phyloP scores from a whole-genome alignment of 2,797 vertebrate genomes.

The Cryptoprocta ferox region DNA sequence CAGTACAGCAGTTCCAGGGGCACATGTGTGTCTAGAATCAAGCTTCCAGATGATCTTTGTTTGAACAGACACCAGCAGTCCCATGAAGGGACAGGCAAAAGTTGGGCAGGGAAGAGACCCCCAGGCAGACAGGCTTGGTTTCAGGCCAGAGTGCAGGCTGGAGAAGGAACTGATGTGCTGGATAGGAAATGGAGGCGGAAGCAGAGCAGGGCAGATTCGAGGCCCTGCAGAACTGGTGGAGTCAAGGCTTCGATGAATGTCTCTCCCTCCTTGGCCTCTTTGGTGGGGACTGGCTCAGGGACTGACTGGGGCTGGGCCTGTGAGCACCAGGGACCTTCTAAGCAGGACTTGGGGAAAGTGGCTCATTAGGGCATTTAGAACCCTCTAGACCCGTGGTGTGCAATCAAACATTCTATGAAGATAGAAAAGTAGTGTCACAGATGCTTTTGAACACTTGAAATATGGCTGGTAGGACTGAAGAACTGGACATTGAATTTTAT shows the following conservation, averaged over 20 bases:
- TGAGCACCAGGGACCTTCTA: not conserved
- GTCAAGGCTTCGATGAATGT: not conserved
- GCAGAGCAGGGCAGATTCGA: not conserved
- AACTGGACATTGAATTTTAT: conserved; percentile 7
- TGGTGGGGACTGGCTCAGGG: not conserved
- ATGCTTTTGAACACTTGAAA: not conserved
- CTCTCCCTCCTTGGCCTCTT: not conserved
- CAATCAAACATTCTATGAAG: not conserved
- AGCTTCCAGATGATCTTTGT: not conserved
- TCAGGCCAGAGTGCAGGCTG: not conserved
- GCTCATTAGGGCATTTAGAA: not conserved
- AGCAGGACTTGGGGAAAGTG: not conserved
- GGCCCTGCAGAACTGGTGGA: not conserved
- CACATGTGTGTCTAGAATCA: not conserved
- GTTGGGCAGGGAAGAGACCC: not conserved
- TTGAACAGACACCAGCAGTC: not conserved
- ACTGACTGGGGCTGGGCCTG: not conserved
- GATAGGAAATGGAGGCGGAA: not conserved
- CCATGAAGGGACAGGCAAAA: not conserved
- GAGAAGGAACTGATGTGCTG: not conserved
- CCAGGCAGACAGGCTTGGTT: not conserved
- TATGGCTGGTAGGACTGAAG: not conserved
- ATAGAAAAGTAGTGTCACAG: not conserved
- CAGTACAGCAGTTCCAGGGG: not conserved
- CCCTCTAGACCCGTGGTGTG: not conserved